phyloP scores from a whole-genome alignment of 2,113 vertebrate genomes.

The Thinocorus orbignyianus region DNA sequence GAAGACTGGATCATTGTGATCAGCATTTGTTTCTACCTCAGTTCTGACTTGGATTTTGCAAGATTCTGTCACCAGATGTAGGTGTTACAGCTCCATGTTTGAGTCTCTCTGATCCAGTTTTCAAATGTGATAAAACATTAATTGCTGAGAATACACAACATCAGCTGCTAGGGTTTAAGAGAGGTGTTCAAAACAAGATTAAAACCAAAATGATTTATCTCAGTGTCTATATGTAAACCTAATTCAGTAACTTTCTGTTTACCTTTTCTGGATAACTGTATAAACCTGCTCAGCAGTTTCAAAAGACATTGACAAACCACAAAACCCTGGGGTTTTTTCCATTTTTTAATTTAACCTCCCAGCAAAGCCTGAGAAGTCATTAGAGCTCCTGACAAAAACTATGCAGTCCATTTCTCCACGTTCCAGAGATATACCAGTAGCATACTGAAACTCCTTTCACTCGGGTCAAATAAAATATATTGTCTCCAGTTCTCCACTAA shows the following conservation, averaged over 20 bases:
- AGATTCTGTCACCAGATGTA: background rate
- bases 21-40: background rate
- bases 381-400: background rate
- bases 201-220: background rate
- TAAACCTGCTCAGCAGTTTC: constrained; percentile 14
- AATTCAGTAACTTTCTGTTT: constrained; percentile 11
- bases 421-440: background rate
- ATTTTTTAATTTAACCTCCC: background rate
- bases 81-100: background rate
- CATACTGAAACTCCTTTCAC: background rate
- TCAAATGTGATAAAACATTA: background rate
- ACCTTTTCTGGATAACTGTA: background rate
- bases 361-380: background rate
- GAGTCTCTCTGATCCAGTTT: background rate
- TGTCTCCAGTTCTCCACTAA: background rate
- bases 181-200: background rate
- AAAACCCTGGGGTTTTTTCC: background rate
- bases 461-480: background rate
- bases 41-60: background rate
- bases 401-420: background rate
- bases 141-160: background rate
- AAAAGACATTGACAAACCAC: background rate
- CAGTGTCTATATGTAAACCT: background rate
- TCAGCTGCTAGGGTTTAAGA: background rate
- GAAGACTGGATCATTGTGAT: background rate